These are phyloP conservation scores for Pseudomugil tenellus DNA, from an alignment of 2,797 vertebrate species.

Conservation along the genomic window DNA sequence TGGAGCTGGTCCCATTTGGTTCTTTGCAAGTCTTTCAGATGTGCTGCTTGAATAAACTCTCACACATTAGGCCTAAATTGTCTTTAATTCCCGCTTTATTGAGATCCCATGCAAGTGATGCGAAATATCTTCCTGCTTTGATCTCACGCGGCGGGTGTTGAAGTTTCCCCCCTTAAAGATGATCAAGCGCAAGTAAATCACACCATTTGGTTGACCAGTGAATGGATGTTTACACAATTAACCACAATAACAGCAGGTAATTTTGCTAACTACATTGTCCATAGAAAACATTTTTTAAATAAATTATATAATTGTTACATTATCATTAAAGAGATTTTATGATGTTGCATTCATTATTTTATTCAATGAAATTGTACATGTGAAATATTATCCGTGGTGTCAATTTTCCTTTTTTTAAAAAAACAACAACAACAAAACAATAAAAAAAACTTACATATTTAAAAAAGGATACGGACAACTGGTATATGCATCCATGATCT, in stretches of 20 bases:
- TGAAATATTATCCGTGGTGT: neutral
- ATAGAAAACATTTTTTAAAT: neutral
- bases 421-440: no score
- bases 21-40: slow-evolving; percentile 27
- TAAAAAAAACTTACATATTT: neutral
- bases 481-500: slow-evolving; percentile 29
- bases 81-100: slow-evolving; percentile 66
- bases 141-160: slow-evolving; percentile 58
- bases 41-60: slow-evolving; percentile 62
- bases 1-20: slow-evolving; percentile 66
- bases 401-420: neutral
- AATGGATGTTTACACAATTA: neutral
- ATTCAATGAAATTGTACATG: neutral
- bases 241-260: neutral
- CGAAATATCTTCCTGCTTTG: slow-evolving; percentile 65
- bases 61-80: slow-evolving; percentile 51
- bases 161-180: no score
- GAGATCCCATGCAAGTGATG: slow-evolving; percentile 57
- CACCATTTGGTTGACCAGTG: slow-evolving; percentile 29
- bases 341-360: neutral
- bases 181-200: neutral
- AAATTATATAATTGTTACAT: neutral
- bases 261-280: neutral
- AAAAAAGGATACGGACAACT: slow-evolving; percentile 9
- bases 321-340: neutral